Percentiles rank a stretch among this genome's conserved stretches.
Conservation (phyloP, 2,888 invertebrate genomes). For the Gasteruption jaculator region DNA sequence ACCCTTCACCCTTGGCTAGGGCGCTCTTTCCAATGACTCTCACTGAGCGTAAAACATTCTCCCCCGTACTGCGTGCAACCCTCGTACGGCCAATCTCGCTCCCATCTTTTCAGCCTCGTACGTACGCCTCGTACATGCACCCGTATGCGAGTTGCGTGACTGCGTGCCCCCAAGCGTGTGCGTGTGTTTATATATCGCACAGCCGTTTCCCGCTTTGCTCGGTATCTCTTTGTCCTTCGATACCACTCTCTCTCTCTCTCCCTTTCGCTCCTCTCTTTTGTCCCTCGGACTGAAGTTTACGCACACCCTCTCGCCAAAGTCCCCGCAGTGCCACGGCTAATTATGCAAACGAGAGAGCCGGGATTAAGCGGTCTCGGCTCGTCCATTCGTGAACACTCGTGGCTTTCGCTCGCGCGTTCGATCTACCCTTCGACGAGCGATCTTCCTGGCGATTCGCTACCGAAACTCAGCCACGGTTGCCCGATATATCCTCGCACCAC, state of each 20-base stretch:
- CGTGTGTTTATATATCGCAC: too few relatives aligned
- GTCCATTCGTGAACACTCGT: constrained; percentile 34
- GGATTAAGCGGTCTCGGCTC: constrained; percentile 33
- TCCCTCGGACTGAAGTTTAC: constrained; percentile 18
- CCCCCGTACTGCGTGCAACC: constrained; percentile 14
- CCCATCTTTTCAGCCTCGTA: constrained; percentile 19
- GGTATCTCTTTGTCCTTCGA: constrained; percentile 7
- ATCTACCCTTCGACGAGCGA: not conserved
- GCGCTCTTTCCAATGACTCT: too few relatives aligned
- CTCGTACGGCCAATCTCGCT: constrained; percentile 14
- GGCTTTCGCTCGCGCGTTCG: constrained; percentile 12
- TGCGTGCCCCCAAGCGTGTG: constrained; percentile 5
- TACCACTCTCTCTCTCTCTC: constrained; percentile 9
- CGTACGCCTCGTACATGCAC: not conserved
- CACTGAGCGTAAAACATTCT: constrained; percentile 3
- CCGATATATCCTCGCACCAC: too few relatives aligned
- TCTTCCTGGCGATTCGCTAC: too few relatives aligned
- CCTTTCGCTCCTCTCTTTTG: constrained; percentile 13
- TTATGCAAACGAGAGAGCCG: constrained; percentile 33
- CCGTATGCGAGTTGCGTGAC: not conserved
- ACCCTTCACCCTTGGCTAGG: too few relatives aligned
- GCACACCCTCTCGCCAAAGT: constrained; percentile 17
- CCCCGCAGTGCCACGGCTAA: constrained; percentile 24
- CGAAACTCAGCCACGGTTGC: too few relatives aligned
- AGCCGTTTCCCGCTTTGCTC: constrained; percentile 14